These are phyloP conservation scores for Parapsyche elsis DNA, from an alignment of 1,140 invertebrate genomes.

Conservation along the genomic window DNA sequence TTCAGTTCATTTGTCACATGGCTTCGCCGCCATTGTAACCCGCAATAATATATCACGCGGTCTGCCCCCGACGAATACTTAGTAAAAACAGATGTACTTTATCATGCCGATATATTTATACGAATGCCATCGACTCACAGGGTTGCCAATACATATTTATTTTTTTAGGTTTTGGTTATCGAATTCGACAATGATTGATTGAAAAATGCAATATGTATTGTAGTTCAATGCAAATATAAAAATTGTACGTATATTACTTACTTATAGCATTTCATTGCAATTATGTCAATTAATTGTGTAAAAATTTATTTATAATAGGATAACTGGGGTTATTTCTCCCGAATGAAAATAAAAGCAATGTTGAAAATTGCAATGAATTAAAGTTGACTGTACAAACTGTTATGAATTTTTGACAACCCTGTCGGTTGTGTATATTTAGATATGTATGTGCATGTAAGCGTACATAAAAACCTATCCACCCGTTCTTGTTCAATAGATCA, in stretches of 20 bases:
- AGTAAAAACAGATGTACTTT: conserved; percentile 55
- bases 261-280: no score
- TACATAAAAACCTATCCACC: conserved; percentile 46
- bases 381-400: no score
- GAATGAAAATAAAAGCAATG: no score
- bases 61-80: conserved; percentile 49
- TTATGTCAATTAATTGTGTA: no score
- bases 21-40: conserved; percentile 49
- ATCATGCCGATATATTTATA: conserved; percentile 53
- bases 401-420: conserved; percentile 15
- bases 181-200: no score
- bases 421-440: background rate
- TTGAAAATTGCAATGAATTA: no score
- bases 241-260: no score
- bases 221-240: no score
- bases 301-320: no score
- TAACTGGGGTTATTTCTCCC: no score
- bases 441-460: conserved; percentile 11
- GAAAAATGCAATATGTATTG: no score
- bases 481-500: conserved; percentile 53
- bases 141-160: background rate
- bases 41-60: conserved; percentile 52
- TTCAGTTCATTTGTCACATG: conserved; percentile 56
- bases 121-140: conserved; percentile 23
- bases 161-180: no score